Base-by-base conservation (phyloP, 2,797 vertebrate genomes). In the Dicrostonyx torquatus region DNA sequence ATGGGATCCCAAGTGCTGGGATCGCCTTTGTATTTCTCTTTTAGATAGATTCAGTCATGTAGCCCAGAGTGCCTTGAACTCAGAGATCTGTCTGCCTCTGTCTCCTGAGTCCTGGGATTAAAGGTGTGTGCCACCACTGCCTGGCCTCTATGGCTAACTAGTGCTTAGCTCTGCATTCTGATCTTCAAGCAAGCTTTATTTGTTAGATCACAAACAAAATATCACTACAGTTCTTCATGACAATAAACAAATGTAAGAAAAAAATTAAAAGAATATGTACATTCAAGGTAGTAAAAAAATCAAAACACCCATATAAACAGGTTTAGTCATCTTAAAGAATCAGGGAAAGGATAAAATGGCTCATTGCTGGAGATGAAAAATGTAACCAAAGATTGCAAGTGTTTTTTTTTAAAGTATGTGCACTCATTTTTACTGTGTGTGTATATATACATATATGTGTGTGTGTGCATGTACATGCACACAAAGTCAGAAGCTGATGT, bases 291-390 rank as follows among this genome's bases (percentile, higher is more conserved):
- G 55, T 31, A 24, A 53, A 93, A 84, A 89, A 24, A 2, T 68
- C 45, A 83, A 10, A 87, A 73, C 70, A 50, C 12, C 15, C 40
- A 8, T 62, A 79, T 79, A 84, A 85, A 13, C 9, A 43, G 83
- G 87, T 79, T 76, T 87, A 70, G 45, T 79, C 43, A 75, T 85
- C 62, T 60, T 1, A 17, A 83, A 97, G 37, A 64, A 94, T 90
- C 66, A 95, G 66, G 20, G 34, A 87, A 62, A 92, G 96, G n/a
- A 37, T 6, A 77, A 55, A 53, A 76, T 13, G 18, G n/a, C 45
- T 77, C 29, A 66, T 85, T 66, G 12, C 72, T 77, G 45, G 17
- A 26, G 15, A 55, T 50, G 26, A 10, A 26, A 84, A 50, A 50
- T 40, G 7, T 17, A 43, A 62, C 37, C 55, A 83, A 45, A 83